Conservation (phyloP, 2,888 invertebrate genomes). For the Polyommatus iphigenia region DNA sequence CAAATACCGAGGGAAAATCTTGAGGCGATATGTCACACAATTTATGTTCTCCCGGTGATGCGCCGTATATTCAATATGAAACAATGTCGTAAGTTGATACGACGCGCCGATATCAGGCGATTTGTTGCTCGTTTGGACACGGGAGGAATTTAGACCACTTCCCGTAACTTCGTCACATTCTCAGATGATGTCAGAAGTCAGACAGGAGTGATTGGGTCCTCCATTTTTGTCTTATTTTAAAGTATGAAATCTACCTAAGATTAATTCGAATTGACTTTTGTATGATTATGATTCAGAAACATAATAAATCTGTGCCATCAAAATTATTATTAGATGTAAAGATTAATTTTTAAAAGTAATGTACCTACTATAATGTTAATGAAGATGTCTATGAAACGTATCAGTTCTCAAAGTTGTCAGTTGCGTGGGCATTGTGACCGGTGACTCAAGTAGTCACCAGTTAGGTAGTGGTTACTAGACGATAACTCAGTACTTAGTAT, state of each 20-base stretch:
- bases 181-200: neutral
- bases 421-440: neutral
- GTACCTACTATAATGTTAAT: neutral
- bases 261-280: neutral
- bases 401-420: neutral
- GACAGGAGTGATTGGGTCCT: neutral
- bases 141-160: constrained; percentile 4
- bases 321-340: too few species aligned
- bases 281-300: too few species aligned
- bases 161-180: neutral
- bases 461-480: neutral
- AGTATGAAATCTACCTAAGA: neutral
- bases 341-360: neutral
- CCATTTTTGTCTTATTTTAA: neutral
- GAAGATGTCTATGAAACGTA: neutral
- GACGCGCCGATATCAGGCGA: constrained; percentile 65
- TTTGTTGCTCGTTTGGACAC: constrained; percentile 57
- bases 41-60: constrained; percentile 66
- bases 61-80: constrained; percentile 71
- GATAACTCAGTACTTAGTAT: neutral
- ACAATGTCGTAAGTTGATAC: constrained; percentile 74
- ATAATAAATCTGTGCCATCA: too few species aligned
- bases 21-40: constrained; percentile 70
- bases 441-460: too few species aligned
- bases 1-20: constrained; percentile 45